Conservation (phyloP, 1,140 invertebrate species). For the Reticulitermes speratus region DNA sequence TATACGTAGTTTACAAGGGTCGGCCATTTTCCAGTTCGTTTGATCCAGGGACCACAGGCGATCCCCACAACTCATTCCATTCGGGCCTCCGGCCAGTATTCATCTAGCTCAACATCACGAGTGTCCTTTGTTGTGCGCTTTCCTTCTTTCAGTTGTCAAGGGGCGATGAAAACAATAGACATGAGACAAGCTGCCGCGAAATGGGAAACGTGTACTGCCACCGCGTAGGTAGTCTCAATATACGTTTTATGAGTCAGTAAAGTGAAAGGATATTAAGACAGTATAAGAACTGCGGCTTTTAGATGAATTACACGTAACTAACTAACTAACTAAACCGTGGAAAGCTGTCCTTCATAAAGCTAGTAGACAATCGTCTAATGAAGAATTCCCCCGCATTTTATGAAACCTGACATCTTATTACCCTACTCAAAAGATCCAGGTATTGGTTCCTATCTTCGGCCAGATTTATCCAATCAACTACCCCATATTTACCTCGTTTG, state of each 20-base stretch:
- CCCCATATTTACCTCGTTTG: too few species aligned
- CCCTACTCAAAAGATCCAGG: too few species aligned
- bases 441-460: too few species aligned
- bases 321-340: too few species aligned
- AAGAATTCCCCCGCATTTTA: too few species aligned
- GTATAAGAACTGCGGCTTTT: too few species aligned
- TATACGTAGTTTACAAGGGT: background rate
- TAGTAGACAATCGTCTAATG: too few species aligned
- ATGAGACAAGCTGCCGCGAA: background rate
- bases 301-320: too few species aligned
- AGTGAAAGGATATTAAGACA: background rate
- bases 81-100: background rate
- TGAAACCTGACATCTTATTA: too few species aligned
- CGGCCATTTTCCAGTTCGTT: slow-evolving; percentile 4
- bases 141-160: slow-evolving; percentile 9
- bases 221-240: background rate
- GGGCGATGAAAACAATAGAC: background rate
- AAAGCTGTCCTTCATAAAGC: too few species aligned
- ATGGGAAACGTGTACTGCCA: background rate
- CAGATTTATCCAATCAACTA: too few species aligned
- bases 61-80: background rate
- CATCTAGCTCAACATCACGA: background rate
- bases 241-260: background rate
- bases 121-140: background rate
- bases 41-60: background rate